Evolutionary conservation across 2,797 vertebrate genomes (phyloP).

Genomic region (Enteromius treurensis): DNA sequence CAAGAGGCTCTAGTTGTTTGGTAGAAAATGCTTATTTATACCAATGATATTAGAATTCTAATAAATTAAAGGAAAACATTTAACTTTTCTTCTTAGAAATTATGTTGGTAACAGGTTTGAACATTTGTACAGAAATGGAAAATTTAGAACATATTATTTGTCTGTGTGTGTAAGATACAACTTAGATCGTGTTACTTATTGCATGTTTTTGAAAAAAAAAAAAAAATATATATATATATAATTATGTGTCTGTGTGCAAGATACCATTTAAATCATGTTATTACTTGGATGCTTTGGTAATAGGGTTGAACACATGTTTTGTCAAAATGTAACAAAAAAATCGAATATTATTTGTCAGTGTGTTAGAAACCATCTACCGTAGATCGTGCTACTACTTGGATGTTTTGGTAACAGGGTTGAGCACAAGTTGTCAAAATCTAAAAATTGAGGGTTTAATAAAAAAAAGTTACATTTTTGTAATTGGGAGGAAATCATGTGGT

Average conservation of each 20-base stretch:
- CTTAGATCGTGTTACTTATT: neutral
- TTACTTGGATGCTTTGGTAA: neutral
- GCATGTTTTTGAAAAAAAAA: no score
- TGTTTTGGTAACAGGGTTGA: neutral
- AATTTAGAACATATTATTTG: neutral
- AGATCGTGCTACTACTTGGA: neutral
- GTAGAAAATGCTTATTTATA: neutral
- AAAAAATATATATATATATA: no score
- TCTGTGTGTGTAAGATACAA: neutral
- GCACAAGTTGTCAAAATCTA: neutral
- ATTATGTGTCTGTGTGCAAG: neutral
- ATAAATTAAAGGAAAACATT: neutral
- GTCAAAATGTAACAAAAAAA: no score
- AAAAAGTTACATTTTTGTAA: neutral
- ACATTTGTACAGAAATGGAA: neutral
- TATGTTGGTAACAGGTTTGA: neutral
- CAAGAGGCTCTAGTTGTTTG: neutral
- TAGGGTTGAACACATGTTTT: no score
- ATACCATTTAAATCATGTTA: neutral
- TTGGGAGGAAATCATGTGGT: neutral
- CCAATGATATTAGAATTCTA: neutral
- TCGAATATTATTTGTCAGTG: no score
- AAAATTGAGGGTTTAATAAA: neutral
- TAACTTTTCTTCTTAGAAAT: neutral
- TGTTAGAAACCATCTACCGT: neutral